These are phyloP conservation scores for Acanthopleura granulata DNA, from an alignment of 2,888 invertebrate genomes.

Conservation along the genomic window DNA sequence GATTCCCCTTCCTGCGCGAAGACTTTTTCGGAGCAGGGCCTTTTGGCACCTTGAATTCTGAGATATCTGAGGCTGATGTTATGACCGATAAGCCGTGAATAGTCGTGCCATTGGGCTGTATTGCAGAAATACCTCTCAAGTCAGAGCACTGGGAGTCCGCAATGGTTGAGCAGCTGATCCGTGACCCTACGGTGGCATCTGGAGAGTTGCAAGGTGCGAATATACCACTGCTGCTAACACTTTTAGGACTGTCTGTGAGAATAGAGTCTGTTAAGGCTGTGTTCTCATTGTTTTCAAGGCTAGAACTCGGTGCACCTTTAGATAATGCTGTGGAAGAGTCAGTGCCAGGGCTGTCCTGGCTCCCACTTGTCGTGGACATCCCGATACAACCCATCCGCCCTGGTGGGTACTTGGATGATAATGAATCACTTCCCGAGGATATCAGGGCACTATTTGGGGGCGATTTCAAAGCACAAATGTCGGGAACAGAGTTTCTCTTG, in stretches of 20 bases:
- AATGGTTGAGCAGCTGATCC: background rate
- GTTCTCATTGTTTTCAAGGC: background rate
- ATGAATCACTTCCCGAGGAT: slow-evolving; percentile 29
- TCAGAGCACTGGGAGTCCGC: background rate
- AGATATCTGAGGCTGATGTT: slow-evolving; percentile 39
- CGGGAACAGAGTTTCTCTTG: slow-evolving; percentile 42
- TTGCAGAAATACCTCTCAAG: slow-evolving; percentile 14
- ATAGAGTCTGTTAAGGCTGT: slow-evolving; percentile 47
- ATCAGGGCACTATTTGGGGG: slow-evolving; percentile 36
- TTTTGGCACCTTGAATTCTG: slow-evolving; percentile 44
- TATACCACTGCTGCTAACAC: slow-evolving; percentile 57
- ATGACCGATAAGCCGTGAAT: slow-evolving; percentile 26
- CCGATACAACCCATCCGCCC: slow-evolving; percentile 51
- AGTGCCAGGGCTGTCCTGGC: slow-evolving; percentile 16
- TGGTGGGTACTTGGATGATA: slow-evolving; percentile 34
- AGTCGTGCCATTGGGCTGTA: background rate
- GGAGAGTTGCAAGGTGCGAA: slow-evolving; percentile 56
- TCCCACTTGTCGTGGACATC: slow-evolving; percentile 53
- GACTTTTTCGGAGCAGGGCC: background rate
- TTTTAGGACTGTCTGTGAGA: slow-evolving; percentile 58
- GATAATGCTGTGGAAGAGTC: background rate
- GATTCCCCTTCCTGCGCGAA: slow-evolving; percentile 37
- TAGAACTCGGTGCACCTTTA: background rate
- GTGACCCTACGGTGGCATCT: slow-evolving; percentile 33
- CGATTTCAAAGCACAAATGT: slow-evolving; percentile 36